Evolutionary conservation across 2,797 vertebrate genomes (phyloP).

Genomic region (Typhlichthys eigenmanni): DNA sequence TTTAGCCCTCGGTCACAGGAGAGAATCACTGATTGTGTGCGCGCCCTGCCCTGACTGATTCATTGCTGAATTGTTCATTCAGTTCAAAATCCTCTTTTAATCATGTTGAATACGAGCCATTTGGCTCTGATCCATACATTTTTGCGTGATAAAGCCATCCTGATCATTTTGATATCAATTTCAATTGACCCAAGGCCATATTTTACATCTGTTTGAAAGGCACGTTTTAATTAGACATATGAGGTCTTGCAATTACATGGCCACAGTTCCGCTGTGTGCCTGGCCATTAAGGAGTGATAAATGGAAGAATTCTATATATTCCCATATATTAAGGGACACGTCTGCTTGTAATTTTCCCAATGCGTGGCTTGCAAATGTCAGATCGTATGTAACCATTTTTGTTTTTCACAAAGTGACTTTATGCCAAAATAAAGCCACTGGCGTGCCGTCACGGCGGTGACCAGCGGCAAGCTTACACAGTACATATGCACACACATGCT

Average conservation of each 20-base stretch:
- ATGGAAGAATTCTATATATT: constrained; percentile 55
- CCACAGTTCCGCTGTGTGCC: constrained; percentile 36
- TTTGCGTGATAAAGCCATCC: constrained; percentile 59
- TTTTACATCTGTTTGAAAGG: constrained; percentile 73
- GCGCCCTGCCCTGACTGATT: constrained; percentile 53
- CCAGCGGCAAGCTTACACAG: constrained; percentile 14
- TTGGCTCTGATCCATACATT: constrained; percentile 69
- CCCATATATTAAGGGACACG: constrained; percentile 50
- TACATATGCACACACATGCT: constrained; percentile 1
- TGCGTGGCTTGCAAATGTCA: constrained; percentile 12
- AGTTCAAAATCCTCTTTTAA: constrained; percentile 75
- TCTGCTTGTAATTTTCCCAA: constrained; percentile 49
- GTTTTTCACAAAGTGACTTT: constrained; percentile 10
- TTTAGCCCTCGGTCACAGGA: constrained; percentile 60
- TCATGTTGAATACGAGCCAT: constrained; percentile 56
- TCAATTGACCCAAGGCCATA: constrained; percentile 62
- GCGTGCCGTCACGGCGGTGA: constrained; percentile 12
- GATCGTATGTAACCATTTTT: constrained; percentile 15
- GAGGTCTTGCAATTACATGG: constrained; percentile 64
- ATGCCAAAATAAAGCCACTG: constrained; percentile 19
- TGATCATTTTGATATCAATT: constrained; percentile 74
- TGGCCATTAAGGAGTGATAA: constrained; percentile 56
- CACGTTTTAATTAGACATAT: constrained; percentile 72
- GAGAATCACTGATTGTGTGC: constrained; percentile 68
- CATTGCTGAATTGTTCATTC: constrained; percentile 67